Percentiles rank a stretch among this genome's conserved stretches.
Conservation (phyloP, 2,113 vertebrate species). For the Pseudorasbora parva region DNA sequence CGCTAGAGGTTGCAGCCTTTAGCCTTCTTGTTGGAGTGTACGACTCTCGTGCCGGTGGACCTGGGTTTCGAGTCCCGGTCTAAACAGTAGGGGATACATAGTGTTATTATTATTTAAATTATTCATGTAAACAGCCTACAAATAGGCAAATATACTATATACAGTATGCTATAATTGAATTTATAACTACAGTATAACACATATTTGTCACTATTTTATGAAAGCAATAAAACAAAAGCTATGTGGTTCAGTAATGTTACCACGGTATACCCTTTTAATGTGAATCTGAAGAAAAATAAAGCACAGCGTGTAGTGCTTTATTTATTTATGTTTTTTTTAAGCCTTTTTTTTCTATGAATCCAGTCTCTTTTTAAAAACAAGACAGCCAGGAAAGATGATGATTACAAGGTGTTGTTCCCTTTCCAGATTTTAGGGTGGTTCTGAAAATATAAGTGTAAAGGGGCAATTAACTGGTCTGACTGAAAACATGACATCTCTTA, state of each 20-base stretch:
- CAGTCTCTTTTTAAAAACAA: not conserved
- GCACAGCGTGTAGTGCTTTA: not conserved
- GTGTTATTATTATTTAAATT: not conserved
- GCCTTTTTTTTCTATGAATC: not conserved
- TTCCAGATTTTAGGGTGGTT: not conserved
- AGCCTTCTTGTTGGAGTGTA: too few relatives aligned
- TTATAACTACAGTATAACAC: not conserved
- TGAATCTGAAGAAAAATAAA: not conserved
- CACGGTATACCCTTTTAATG: too few relatives aligned
- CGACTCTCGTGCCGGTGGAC: too few relatives aligned
- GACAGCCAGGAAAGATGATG: not conserved
- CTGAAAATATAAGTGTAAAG: not conserved
- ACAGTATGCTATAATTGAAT: not conserved
- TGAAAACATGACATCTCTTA: not conserved
- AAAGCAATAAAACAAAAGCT: not conserved
- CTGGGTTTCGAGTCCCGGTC: too few relatives aligned
- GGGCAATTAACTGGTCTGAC: not conserved
- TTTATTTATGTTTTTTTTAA: too few relatives aligned
- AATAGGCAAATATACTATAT: not conserved
- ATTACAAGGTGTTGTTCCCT: not conserved
- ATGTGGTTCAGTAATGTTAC: not conserved
- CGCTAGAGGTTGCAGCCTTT: too few relatives aligned
- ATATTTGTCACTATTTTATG: not conserved
- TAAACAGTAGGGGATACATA: too few relatives aligned
- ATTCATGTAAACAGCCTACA: not conserved